Base-by-base conservation (phyloP, 2,113 vertebrate species). In the Stegastes partitus region DNA sequence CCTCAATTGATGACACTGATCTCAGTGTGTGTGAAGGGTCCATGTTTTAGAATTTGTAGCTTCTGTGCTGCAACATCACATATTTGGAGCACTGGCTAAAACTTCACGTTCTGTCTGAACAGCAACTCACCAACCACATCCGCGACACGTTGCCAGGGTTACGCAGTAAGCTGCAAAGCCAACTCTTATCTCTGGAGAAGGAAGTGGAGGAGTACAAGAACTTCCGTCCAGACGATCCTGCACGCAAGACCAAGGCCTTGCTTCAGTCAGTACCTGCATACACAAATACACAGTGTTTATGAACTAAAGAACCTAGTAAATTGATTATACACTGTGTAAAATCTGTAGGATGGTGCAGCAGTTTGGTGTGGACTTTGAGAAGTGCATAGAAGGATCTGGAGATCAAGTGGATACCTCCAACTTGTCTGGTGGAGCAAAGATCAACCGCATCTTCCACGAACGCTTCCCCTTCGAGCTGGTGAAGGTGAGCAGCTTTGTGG, bases 111-210 rank as follows among this genome's bases (percentile, higher is more conserved):
- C 31, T 34, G 31, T 34, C 31, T 34, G 31, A 34, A 34, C 81
- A 99, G 98, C 98, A 99, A 99, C 94, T 99, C 64, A 99, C 98
- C 82, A 99, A 99, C 87, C 98, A 99, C 94, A 99, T 99, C 74
- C 95, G 98, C 0, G 98, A 99, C 87, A 96, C 97, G 0, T 93
- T 99, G 81, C 98, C 98, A 0, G 87, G 96, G 0, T 92, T 99
- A 83, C 96, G 98, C 9, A 98, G 95, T 91, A 99, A 99, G 12
- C 95, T 99, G 0, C 98, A 99, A 93, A 97, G 96, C 83, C 98
- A 99, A 90, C 84, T 98, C 68, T 91, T 99, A 0, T 98, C 97
- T 0, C 92, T 99, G 90, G 98, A 99, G 85, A 99, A 99, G 83
- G 98, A 99, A 82, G 98, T 99, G 34, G 97, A 99, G 70, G 96